phyloP scores from a whole-genome alignment of 2,888 invertebrate genomes.

The Drosophila paucipuncta region DNA sequence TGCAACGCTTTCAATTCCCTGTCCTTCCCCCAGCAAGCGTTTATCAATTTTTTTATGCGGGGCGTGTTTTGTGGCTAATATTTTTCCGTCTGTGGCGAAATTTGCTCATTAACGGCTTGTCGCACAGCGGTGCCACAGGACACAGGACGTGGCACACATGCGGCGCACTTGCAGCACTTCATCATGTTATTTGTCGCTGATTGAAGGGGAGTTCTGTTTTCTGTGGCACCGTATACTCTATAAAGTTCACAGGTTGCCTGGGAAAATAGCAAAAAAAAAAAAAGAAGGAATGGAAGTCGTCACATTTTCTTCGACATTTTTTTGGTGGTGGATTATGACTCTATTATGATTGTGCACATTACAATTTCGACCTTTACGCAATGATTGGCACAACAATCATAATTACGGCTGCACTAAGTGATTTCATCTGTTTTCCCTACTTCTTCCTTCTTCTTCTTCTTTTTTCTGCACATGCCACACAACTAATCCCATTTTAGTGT shows the following conservation, averaged over 20 bases:
- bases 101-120: conserved; percentile 74
- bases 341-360: conserved; percentile 59
- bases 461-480: background rate
- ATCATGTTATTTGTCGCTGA: conserved; percentile 54
- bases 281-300: background rate
- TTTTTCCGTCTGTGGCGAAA: conserved; percentile 79
- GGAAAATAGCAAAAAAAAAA: conserved; percentile 9
- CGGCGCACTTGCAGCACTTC: conserved; percentile 76
- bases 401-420: conserved; percentile 51
- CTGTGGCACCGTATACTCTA: background rate
- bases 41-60: conserved; percentile 61
- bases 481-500: conserved; percentile 24
- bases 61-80: conserved; percentile 84
- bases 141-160: conserved; percentile 58
- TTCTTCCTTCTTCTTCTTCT: background rate
- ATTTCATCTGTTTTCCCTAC: conserved; percentile 42
- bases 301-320: background rate
- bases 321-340: conserved; percentile 56
- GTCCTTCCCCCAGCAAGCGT: conserved; percentile 2
- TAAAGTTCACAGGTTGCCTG: conserved; percentile 47
- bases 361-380: conserved; percentile 17
- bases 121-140: conserved; percentile 52
- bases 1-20: conserved; percentile 39
- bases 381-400: conserved; percentile 57
- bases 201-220: conserved; percentile 52